These are phyloP conservation scores for Myiotriccus ornatus DNA, from an alignment of 2,797 vertebrate genomes.

Conservation along the genomic window DNA sequence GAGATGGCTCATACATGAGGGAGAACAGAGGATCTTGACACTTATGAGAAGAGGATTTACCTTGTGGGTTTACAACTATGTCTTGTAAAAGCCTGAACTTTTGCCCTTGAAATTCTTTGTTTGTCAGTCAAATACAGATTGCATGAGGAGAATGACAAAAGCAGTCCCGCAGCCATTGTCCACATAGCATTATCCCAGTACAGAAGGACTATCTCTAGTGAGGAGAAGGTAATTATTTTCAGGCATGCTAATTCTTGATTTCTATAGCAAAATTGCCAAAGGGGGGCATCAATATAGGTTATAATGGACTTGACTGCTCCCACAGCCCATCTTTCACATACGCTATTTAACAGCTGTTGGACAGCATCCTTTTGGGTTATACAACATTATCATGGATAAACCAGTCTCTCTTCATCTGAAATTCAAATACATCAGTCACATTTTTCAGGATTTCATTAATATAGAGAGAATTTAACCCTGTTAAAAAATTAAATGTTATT, in stretches of 20 bases:
- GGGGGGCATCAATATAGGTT: not conserved
- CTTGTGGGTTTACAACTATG: slow-evolving; percentile 16
- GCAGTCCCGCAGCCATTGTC: slow-evolving; percentile 3
- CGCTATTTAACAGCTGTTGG: not conserved
- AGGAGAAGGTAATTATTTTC: slow-evolving; percentile 47
- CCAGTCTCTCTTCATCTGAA: not conserved
- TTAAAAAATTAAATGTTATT: not conserved
- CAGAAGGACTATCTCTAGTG: not conserved
- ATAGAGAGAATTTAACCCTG: not conserved
- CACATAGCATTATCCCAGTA: not conserved
- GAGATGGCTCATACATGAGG: slow-evolving; percentile 1
- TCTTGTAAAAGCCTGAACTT: slow-evolving; percentile 47
- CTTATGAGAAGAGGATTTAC: slow-evolving; percentile 31
- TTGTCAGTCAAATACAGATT: slow-evolving; percentile 53
- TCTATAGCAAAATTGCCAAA: slow-evolving; percentile 30
- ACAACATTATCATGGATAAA: not conserved
- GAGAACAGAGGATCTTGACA: slow-evolving; percentile 53
- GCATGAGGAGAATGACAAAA: slow-evolving; percentile 48
- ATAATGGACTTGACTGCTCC: slow-evolving; percentile 2
- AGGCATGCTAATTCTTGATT: slow-evolving; percentile 2
- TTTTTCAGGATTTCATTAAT: not conserved
- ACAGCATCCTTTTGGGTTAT: not conserved
- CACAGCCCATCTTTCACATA: not conserved
- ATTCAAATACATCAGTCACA: not conserved
- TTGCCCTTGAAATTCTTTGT: slow-evolving; percentile 53